Percentiles rank a stretch among this genome's conserved stretches.
Conservation (phyloP, 1,140 invertebrate species). For the Hylaeus volcanicus region DNA sequence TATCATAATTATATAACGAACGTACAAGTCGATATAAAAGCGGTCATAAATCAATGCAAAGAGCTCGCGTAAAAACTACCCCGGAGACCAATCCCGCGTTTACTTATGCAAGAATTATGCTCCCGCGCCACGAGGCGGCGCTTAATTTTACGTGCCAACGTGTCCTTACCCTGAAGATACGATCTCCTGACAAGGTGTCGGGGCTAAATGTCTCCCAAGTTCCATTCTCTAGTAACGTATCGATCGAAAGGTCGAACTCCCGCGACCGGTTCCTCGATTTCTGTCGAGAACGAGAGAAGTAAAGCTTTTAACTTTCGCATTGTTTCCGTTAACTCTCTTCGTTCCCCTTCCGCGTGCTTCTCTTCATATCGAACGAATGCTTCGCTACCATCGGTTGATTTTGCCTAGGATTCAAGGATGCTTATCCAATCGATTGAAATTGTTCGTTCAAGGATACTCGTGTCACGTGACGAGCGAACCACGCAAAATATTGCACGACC, state of each 20-base stretch:
- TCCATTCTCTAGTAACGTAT: conserved; percentile 83
- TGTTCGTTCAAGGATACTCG: neutral
- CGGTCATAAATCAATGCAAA: conserved; percentile 49
- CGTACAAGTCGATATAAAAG: conserved; percentile 50
- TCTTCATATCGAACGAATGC: neutral
- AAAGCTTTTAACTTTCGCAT: conserved; percentile 67
- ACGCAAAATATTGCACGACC: neutral
- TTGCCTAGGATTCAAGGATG: neutral
- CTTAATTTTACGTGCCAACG: conserved; percentile 56
- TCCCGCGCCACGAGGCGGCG: conserved; percentile 29
- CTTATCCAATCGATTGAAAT: neutral
- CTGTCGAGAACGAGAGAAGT: conserved; percentile 79
- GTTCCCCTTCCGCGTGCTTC: neutral
- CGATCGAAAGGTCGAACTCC: conserved; percentile 79
- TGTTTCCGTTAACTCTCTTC: conserved; percentile 13
- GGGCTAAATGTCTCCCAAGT: conserved; percentile 84
- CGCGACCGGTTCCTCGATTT: conserved; percentile 79
- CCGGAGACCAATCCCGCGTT: conserved; percentile 41
- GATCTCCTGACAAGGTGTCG: conserved; percentile 81
- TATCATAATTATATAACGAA: conserved; percentile 35
- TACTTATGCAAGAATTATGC: conserved; percentile 35
- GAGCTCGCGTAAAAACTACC: conserved; percentile 47
- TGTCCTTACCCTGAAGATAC: conserved; percentile 81
- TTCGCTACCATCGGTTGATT: neutral
- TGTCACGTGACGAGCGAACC: neutral